Evolutionary conservation across 2,113 vertebrate genomes (phyloP).

Genomic region (human): GRCh38 chr11:121474501-121475000

Average conservation of each 20-base stretch:
- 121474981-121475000: too few relatives aligned
- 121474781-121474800: background rate
- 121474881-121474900: background rate
- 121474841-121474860: background rate
- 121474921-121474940: background rate
- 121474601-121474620: background rate
- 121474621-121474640: background rate
- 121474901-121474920: background rate
- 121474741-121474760: background rate
- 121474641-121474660: background rate
- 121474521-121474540: background rate
- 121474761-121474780: background rate
- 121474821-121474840: rapidly evolving
- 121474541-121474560: background rate
- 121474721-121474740: background rate
- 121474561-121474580: background rate
- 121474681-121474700: background rate
- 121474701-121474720: background rate
- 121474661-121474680: background rate
- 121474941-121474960: background rate
- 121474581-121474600: background rate
- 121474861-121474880: background rate
- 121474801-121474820: background rate
- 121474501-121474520: background rate
- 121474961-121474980: background rate